Conservation (phyloP, 2,113 vertebrate species). For the Charadrius vociferus region DNA sequence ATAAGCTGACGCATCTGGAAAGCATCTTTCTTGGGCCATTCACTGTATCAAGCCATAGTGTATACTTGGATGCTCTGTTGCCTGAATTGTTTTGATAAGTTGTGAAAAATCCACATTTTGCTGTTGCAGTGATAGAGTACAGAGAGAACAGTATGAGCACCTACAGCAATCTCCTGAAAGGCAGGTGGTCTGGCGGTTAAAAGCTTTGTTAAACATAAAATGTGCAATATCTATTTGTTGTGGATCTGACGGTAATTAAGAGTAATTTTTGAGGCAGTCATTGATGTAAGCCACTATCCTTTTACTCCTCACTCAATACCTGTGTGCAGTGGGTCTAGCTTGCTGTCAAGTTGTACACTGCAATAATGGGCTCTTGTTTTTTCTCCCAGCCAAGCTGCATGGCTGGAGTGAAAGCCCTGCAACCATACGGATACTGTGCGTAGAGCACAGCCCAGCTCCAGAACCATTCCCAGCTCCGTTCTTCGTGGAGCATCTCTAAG, state of each 20-base stretch:
- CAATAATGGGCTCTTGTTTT: neutral
- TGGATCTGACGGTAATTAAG: neutral
- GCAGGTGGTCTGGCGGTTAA: neutral
- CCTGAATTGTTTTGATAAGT: neutral
- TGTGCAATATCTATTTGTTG: neutral
- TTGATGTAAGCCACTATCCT: neutral
- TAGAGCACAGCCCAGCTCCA: neutral
- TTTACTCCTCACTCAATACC: neutral
- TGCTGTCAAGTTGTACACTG: neutral
- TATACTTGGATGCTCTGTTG: neutral
- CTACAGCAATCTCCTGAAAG: neutral
- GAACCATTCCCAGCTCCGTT: neutral
- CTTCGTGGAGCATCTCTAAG: neutral
- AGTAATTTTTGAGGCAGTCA: neutral
- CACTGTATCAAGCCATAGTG: neutral
- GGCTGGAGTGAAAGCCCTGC: neutral
- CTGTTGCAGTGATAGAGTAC: neutral
- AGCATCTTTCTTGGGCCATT: neutral
- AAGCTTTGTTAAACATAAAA: neutral
- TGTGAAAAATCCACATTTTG: neutral
- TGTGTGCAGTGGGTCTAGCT: neutral
- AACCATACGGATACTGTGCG: fast-evolving
- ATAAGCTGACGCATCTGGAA: slow-evolving; percentile 13
- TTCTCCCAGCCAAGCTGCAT: neutral
- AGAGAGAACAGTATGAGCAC: neutral